Conservation (phyloP, 1,140 invertebrate genomes). For the Amyelois transitella region DNA sequence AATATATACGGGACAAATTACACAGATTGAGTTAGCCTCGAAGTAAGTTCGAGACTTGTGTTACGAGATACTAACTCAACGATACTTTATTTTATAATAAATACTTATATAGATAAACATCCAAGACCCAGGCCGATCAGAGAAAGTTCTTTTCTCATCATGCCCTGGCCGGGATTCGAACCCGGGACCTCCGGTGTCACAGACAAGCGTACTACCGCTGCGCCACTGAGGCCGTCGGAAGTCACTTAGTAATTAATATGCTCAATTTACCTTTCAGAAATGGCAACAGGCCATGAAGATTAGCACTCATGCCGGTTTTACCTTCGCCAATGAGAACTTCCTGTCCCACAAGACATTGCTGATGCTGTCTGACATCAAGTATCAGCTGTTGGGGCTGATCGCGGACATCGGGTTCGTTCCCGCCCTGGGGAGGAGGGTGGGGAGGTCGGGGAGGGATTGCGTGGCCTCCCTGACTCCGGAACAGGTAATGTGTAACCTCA, state of each 20-base stretch:
- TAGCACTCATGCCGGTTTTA: slow-evolving; percentile 77
- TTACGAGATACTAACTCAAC: no score
- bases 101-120: no score
- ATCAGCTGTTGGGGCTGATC: slow-evolving; percentile 88
- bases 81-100: no score
- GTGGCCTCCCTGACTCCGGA: slow-evolving; percentile 80
- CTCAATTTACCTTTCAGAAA: slow-evolving; percentile 73
- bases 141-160: no score
- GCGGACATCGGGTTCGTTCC: slow-evolving; percentile 87
- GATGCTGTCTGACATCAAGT: slow-evolving; percentile 86
- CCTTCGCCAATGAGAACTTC: slow-evolving; percentile 84
- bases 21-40: no score
- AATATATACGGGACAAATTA: no score
- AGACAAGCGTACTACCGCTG: no score
- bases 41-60: no score
- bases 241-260: not conserved
- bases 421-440: slow-evolving; percentile 72
- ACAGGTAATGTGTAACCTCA: slow-evolving; percentile 72
- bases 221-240: no score
- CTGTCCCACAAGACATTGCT: slow-evolving; percentile 83
- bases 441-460: slow-evolving; percentile 80
- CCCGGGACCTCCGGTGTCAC: no score
- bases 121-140: no score
- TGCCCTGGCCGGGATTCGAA: no score
- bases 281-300: slow-evolving; percentile 80